Conservation (phyloP, 2,113 vertebrate species). For the Spermophilus dauricus region DNA sequence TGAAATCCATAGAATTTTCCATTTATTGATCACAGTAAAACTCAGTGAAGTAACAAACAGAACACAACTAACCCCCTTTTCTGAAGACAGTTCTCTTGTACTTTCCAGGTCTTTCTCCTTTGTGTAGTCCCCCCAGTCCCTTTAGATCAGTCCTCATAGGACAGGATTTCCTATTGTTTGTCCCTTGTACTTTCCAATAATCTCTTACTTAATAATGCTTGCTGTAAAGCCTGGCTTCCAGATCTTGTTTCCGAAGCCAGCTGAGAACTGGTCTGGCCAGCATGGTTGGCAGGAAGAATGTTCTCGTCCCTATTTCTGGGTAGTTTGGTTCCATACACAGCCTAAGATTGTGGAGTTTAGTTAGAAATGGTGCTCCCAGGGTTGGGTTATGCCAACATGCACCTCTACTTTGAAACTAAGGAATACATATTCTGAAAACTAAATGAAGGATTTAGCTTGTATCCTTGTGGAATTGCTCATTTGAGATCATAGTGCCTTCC, state of each 20-base stretch:
- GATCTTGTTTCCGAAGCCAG: background rate
- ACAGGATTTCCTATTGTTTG: background rate
- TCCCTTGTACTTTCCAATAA: background rate
- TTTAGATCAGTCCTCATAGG: background rate
- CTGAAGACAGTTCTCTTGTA: background rate
- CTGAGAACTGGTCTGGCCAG: background rate
- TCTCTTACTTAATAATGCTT: background rate
- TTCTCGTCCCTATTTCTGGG: background rate
- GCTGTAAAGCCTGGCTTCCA: background rate
- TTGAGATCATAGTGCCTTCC: background rate
- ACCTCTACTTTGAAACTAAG: background rate
- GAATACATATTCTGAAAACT: background rate
- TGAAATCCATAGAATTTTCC: background rate
- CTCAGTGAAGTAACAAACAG: background rate
- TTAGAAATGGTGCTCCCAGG: background rate
- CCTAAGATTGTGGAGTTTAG: background rate
- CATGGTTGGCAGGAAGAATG: fast-evolving
- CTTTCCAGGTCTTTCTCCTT: background rate
- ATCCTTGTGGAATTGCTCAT: background rate
- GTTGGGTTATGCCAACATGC: background rate
- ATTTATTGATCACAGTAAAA: background rate
- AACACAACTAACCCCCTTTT: background rate
- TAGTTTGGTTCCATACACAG: background rate
- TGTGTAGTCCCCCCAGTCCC: background rate
- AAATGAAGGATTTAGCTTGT: background rate